Percentiles rank a stretch among this genome's conserved stretches.
Evolutionary conservation across 1,140 invertebrate species (phyloP).

Genomic region (Magallana angulata): DNA sequence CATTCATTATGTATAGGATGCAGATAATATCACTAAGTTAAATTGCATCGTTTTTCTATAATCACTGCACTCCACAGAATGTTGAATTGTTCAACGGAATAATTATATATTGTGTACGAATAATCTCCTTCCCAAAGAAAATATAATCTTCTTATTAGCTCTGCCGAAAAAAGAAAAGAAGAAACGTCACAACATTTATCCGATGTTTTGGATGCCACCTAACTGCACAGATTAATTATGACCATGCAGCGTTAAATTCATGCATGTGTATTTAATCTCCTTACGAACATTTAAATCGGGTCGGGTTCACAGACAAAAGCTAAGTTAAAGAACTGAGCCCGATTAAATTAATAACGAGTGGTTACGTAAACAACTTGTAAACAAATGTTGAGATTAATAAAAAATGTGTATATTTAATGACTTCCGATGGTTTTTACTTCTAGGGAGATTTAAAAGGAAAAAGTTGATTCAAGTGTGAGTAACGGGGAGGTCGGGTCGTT

Average conservation of each 20-base stretch:
- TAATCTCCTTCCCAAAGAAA: not conserved
- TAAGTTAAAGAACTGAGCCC: too few species aligned
- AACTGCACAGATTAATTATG: not conserved
- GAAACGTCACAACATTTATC: not conserved
- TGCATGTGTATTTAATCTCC: not conserved
- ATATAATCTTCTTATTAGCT: constrained; percentile 4
- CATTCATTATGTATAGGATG: not conserved
- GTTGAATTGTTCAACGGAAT: not conserved
- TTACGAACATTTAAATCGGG: not conserved
- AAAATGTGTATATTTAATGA: not conserved
- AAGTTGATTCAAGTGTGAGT: not conserved
- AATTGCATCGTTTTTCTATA: not conserved
- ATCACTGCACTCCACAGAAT: not conserved
- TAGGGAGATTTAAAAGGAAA: not conserved
- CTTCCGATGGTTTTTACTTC: not conserved
- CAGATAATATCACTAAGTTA: not conserved
- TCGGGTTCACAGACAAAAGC: not conserved
- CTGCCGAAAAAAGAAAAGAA: not conserved
- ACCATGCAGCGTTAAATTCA: not conserved
- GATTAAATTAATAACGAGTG: not conserved
- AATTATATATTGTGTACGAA: not conserved
- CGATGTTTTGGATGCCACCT: not conserved
- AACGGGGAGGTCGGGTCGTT: too few species aligned
- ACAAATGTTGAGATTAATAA: not conserved
- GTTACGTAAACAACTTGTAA: not conserved